phyloP scores from a whole-genome alignment of 2,797 vertebrate species.

The Tiaroga cobitis region DNA sequence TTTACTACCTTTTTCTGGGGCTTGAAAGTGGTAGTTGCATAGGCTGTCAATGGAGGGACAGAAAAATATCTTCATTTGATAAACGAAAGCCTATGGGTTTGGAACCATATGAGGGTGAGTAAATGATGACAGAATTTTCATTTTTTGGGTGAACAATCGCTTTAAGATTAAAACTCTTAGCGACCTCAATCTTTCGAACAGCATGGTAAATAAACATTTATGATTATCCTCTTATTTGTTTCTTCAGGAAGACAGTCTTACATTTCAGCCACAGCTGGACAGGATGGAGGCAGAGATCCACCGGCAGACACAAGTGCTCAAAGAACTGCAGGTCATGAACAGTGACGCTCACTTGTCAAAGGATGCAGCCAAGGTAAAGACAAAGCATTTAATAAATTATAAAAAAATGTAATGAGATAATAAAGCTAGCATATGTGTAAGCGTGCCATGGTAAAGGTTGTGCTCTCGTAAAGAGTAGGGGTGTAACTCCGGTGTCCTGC shows the following conservation, averaged over 20 bases:
- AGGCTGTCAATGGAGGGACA: not conserved
- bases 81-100: not conserved
- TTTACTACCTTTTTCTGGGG: not conserved
- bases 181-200: not conserved
- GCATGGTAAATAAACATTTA: not conserved
- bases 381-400: not conserved
- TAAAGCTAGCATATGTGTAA: slow-evolving; percentile 6
- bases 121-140: not conserved
- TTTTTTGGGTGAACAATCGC: not conserved
- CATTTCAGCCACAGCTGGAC: slow-evolving; percentile 79
- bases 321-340: slow-evolving; percentile 77
- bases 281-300: slow-evolving; percentile 80
- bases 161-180: not conserved
- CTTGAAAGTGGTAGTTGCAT: not conserved
- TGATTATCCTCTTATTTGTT: not conserved
- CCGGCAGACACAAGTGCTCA: slow-evolving; percentile 75
- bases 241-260: slow-evolving; percentile 84
- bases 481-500: no score
- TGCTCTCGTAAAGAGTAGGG: not conserved
- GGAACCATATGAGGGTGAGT: not conserved
- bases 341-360: slow-evolving; percentile 76
- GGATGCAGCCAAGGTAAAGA: slow-evolving; percentile 80
- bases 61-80: not conserved
- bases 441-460: not conserved
- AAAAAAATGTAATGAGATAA: not conserved